A percentile compares a stretch with the other conserved stretches of the same genome.
Evolutionary conservation across 1,140 invertebrate genomes (phyloP).

Genomic region (Drosophila jambulina): DNA sequence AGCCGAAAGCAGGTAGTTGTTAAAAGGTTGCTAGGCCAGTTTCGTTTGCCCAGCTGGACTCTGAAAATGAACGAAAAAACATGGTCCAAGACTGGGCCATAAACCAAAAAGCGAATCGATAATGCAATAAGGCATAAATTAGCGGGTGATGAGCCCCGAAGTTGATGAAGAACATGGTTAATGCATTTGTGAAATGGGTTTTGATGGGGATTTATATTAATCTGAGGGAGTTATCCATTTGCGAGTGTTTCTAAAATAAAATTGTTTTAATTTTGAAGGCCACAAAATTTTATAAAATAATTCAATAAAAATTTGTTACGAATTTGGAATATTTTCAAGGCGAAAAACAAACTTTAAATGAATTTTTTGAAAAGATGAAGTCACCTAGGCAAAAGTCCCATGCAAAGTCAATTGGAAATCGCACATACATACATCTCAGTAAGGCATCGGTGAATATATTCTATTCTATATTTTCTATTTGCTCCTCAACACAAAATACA

Average conservation of each 20-base stretch:
- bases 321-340: not conserved
- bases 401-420: not conserved
- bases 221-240: not conserved
- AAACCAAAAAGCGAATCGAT: conserved; percentile 46
- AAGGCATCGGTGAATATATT: too few relatives aligned
- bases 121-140: conserved; percentile 55
- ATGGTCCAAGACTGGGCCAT: conserved; percentile 23
- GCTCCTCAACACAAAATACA: not conserved
- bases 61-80: conserved; percentile 8
- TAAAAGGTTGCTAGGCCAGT: conserved; percentile 47
- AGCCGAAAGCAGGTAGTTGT: conserved; percentile 44
- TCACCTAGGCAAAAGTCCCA: not conserved
- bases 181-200: conserved; percentile 11
- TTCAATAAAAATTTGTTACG: not conserved
- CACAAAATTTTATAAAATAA: too few relatives aligned
- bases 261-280: not conserved
- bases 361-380: not conserved
- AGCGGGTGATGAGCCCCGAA: conserved; percentile 38
- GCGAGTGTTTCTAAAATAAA: not conserved
- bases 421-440: too few relatives aligned
- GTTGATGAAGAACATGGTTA: conserved; percentile 11
- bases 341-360: not conserved
- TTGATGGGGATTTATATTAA: not conserved
- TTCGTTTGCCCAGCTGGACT: conserved; percentile 44
- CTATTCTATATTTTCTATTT: too few relatives aligned